Conservation (phyloP, 2,113 vertebrate species). For the Entomyzon cyanotis region DNA sequence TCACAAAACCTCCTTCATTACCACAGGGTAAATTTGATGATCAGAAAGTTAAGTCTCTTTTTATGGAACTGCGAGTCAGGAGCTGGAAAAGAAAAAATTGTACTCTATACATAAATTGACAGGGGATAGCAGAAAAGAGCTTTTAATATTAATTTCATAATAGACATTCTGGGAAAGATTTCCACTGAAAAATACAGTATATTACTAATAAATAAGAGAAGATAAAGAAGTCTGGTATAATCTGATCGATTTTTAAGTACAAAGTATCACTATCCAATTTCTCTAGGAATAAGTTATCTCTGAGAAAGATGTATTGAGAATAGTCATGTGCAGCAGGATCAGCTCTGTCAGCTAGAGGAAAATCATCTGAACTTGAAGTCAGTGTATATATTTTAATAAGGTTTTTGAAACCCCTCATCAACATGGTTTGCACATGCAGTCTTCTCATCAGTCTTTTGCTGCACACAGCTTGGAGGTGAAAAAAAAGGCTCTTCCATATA, state of each 20-base stretch:
- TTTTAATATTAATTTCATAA: neutral
- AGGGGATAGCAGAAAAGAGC: neutral
- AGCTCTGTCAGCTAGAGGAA: neutral
- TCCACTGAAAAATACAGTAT: neutral
- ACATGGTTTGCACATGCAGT: neutral
- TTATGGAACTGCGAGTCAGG: neutral
- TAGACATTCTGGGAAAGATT: neutral
- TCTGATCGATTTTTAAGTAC: neutral
- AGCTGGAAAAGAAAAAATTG: neutral
- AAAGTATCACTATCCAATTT: neutral
- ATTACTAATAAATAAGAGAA: neutral
- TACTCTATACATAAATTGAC: neutral
- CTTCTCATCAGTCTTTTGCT: conserved; percentile 22
- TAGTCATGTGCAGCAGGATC: neutral
- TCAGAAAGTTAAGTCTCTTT: neutral
- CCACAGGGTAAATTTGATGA: neutral
- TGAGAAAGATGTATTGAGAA: neutral
- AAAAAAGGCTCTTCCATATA: neutral
- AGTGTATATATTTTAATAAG: neutral
- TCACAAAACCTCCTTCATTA: neutral
- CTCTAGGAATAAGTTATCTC: neutral
- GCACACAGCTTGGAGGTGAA: neutral
- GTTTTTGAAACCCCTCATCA: conserved; percentile 21
- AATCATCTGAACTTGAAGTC: conserved; percentile 14
- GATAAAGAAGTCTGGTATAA: neutral